Evolutionary conservation across 2,113 vertebrate genomes (phyloP).

Genomic region (Tragelaphus scriptus): DNA sequence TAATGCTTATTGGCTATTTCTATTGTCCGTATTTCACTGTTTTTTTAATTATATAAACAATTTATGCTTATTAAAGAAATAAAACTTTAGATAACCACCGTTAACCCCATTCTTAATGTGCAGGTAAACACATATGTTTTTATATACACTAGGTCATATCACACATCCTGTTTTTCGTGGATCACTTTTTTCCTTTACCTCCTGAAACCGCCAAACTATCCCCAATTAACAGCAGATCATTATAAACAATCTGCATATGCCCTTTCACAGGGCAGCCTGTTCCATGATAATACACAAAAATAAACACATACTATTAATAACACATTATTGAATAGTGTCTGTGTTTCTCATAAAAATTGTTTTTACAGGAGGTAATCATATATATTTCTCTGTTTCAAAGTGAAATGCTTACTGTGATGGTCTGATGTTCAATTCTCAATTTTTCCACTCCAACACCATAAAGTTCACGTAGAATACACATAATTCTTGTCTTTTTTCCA

Average conservation of each 20-base stretch:
- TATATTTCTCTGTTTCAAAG: not conserved
- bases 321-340: not conserved
- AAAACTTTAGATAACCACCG: not conserved
- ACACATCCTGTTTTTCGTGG: not conserved
- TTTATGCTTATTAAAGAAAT: not conserved
- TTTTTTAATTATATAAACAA: not conserved
- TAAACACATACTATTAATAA: not conserved
- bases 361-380: not conserved
- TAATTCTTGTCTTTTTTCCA: constrained; percentile 98
- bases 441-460: constrained; percentile 97
- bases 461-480: constrained; percentile 94
- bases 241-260: not conserved
- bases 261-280: not conserved
- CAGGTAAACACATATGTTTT: not conserved
- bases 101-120: not conserved
- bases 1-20: not conserved
- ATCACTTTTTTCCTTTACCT: not conserved
- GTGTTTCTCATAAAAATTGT: not conserved
- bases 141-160: not conserved
- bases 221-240: not conserved
- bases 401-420: constrained; percentile 87
- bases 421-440: constrained; percentile 96
- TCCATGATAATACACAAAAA: not conserved
- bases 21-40: not conserved
- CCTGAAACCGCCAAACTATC: not conserved